Evolutionary conservation across 2,797 vertebrate genomes (phyloP), one percentile per base, ranked within the genome.

Genomic region (Melanotaenia parkinsoni): DNA sequence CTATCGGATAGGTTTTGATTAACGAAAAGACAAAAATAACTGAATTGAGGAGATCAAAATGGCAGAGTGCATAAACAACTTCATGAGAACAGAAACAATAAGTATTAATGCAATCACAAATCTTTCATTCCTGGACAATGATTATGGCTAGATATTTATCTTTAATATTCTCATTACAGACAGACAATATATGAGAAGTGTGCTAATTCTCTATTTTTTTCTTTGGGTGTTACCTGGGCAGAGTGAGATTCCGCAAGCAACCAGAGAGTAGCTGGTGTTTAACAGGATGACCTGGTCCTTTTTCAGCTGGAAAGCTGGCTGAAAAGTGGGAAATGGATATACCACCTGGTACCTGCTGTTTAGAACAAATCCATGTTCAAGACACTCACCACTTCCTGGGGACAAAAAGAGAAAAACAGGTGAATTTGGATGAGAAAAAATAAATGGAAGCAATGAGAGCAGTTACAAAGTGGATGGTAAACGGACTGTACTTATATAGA

Each of bases 261-360:
- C 96, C 68, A 98, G 90, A 8, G 97, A 98, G 89, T 97, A 98
- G 91, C 97, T 98, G 58, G 97, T 98, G 90, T 98, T 98, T 53
- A 98, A 93, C 66, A 98, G 90, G 77, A 98, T 95, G 70, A 98
- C 97, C 87, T 97, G 96, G 87, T 98, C 96, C 89, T 97, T 97
- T 91, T 97, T 97, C 76, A 98, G 95, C 88, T 98, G 97, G 88
- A 98, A 96, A 56, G 97, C 97, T 0, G 97, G 97, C 86, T 98
- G 97, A 91, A 98, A 98, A 47, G 97, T 97, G 58, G 97, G 97
- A 83, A 98, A 98, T 0, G 97, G 97, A 73, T 98, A 98, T 0
- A 98, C 97, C 91, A 98, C 97, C 93, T 98, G 97, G 91, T 97
- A 98, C 88, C 96, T 95, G 84, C 96, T 96, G 80, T 98, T 97